Evolutionary conservation across 37 sponge, comb jelly and placozoan genomes (phyloP), one percentile per base, ranked within the genome.

Genomic region (Cladorhizidae sp.): DNA sequence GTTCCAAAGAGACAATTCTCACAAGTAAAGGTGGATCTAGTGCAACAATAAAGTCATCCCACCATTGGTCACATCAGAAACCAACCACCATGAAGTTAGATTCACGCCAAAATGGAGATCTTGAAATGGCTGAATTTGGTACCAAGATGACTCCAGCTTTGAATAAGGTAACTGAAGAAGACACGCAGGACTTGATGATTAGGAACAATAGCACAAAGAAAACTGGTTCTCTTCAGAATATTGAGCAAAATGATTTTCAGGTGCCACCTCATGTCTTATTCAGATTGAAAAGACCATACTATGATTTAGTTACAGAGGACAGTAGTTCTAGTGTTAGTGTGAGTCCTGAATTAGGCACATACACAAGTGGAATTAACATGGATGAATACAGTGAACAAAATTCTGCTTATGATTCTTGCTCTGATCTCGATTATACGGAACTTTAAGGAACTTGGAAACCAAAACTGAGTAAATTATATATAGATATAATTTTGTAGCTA

Each of bases 241-340:
- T 25, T 31, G 55, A 35, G 15, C 28, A 8, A 59, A 5, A 59
- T 5, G 71, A 71, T 38, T 63, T 50, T n/a, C 78, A 77, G 26
- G 20, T 77, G 50, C 78, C 78, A 41, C 78, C 78, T 43, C 78
- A 77, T 8, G 40, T 77, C n/a, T 28, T 64, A 28, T 62, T 63
- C 37, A 33, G 65, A 43, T 49, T 77, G 20, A 55, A 75, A 37
- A 37, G 76, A 5, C 76, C 76, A 20, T 75, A 39, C 55, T 57
- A 58, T 38, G 54, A 55, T 75, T 5, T 57, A 54, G 15, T 58
- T 22, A 36, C 36, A 41, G 40, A 70, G 23, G 12, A 40, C 18
- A 54, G 25, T 32, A 65, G 65, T 32, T 65, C 35, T 29, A 45
- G 49, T 45, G 8, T 45, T 45, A 45, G 49, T 45, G 49, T 45